Evolutionary conservation across 2,888 invertebrate species (phyloP).

Genomic region (Agrotis exclamationis): DNA sequence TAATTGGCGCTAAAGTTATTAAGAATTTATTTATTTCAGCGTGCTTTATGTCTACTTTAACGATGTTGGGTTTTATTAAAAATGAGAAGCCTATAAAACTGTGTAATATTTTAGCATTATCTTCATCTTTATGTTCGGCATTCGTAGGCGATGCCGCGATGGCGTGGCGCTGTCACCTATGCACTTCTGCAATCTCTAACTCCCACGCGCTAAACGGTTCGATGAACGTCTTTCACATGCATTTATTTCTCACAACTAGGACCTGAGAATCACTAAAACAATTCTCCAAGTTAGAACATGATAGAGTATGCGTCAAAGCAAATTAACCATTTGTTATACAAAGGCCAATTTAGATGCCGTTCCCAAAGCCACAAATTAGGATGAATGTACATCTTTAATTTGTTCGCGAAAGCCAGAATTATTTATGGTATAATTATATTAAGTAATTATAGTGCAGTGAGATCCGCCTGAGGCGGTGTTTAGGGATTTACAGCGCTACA

Average conservation of each 20-base stretch:
- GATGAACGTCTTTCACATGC: constrained; percentile 46
- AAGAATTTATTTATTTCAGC: constrained; percentile 52
- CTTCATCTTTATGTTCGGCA: constrained; percentile 48
- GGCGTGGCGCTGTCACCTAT: constrained; percentile 48
- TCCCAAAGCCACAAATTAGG: constrained; percentile 68
- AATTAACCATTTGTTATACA: constrained; percentile 52
- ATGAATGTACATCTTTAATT: constrained; percentile 71
- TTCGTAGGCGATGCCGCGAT: constrained; percentile 40
- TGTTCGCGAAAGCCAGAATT: constrained; percentile 71
- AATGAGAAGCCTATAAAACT: constrained; percentile 16
- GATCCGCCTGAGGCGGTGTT: constrained; percentile 77
- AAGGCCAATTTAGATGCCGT: constrained; percentile 57
- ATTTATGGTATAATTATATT: constrained; percentile 85
- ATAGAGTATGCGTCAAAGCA: constrained; percentile 45
- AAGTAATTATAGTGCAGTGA: constrained; percentile 79
- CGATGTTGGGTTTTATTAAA: constrained; percentile 21
- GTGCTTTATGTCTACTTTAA: constrained; percentile 33
- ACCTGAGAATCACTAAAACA: constrained; percentile 45
- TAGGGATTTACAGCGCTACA: constrained; percentile 81
- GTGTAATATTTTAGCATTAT: constrained; percentile 44
- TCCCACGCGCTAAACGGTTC: constrained; percentile 56
- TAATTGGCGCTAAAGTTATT: constrained; percentile 57
- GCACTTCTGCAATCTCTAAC: constrained; percentile 47
- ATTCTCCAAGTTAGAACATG: constrained; percentile 40
- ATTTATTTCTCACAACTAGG: constrained; percentile 40